A percentile compares a stretch with the other conserved stretches of the same genome.
phyloP scores from a whole-genome alignment of 92 coral and sea anemone genomes.

The Muricea muricata region DNA sequence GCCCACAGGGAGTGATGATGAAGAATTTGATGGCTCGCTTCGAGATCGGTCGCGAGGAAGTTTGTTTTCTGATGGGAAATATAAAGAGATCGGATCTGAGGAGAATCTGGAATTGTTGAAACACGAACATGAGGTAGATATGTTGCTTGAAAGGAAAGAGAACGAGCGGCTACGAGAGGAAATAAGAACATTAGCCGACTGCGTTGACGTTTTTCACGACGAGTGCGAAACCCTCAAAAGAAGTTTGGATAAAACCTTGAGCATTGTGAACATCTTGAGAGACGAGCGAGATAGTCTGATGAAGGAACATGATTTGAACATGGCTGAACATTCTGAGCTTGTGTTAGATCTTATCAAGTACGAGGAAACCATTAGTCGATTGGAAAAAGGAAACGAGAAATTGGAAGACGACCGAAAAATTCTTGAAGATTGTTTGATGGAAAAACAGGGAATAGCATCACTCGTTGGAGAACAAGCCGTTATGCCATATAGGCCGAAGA shows the following conservation, averaged over 20 bases:
- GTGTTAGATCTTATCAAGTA: conserved; percentile 67
- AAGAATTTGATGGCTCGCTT: background rate
- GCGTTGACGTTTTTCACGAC: conserved; percentile 25
- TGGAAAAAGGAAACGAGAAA: conserved; percentile 24
- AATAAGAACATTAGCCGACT: conserved; percentile 40
- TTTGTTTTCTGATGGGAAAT: background rate
- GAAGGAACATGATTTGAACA: conserved; percentile 49
- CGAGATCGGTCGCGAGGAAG: background rate
- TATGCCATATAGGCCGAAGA: background rate
- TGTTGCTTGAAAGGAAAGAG: conserved; percentile 43
- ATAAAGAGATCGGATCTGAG: background rate
- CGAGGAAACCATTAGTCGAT: conserved; percentile 29
- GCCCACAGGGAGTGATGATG: background rate
- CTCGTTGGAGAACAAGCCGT: background rate
- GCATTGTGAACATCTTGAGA: background rate
- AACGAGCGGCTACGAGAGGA: conserved; percentile 13
- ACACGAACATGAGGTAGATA: conserved; percentile 44
- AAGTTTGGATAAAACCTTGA: conserved; percentile 10
- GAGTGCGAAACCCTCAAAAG: conserved; percentile 11
- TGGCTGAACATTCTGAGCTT: conserved; percentile 72
- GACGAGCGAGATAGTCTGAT: conserved; percentile 24
- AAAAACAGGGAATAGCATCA: background rate
- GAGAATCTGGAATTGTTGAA: background rate
- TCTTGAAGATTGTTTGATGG: background rate
- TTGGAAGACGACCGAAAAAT: conserved; percentile 14